A percentile compares a stretch with the other conserved stretches of the same genome.
These are phyloP conservation scores for Anguilla marmorata DNA, from an alignment of 2,797 vertebrate genomes.

Conservation along the genomic window DNA sequence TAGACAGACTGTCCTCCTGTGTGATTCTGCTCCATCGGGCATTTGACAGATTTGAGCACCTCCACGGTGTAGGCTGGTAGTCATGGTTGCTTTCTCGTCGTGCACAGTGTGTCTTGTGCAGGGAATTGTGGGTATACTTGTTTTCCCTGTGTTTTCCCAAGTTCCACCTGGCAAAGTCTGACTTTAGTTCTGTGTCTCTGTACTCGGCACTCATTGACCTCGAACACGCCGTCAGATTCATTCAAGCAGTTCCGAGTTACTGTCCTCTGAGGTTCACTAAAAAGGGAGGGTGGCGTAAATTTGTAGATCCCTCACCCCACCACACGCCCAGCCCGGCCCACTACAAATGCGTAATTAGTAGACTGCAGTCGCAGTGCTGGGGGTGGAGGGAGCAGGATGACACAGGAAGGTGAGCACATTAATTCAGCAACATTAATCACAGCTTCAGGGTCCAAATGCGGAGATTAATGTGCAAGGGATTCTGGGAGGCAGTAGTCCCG, in stretches of 20 bases:
- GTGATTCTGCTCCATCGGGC: not conserved
- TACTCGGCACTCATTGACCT: not conserved
- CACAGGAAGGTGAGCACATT: slow-evolving; percentile 9
- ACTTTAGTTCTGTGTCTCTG: not conserved
- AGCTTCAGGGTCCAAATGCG: not conserved
- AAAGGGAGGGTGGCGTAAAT: not conserved
- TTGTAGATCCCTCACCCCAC: slow-evolving; percentile 7
- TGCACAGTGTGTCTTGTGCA: not conserved
- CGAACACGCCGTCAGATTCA: not conserved
- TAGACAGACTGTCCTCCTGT: not conserved
- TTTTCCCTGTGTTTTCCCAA: not conserved
- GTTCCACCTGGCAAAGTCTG: not conserved
- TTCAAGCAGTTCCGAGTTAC: not conserved
- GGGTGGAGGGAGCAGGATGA: not conserved
- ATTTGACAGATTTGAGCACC: not conserved
- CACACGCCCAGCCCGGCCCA: not conserved
- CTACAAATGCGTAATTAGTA: slow-evolving; percentile 5
- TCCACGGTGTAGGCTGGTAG: not conserved
- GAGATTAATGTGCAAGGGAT: slow-evolving; percentile 16
- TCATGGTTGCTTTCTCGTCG: not conserved
- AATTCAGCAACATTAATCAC: slow-evolving; percentile 19
- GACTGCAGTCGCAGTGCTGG: not conserved
- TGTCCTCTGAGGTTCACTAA: not conserved
- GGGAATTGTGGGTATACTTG: not conserved
- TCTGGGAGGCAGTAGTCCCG: slow-evolving; percentile 12